These are phyloP conservation scores for Galeopterus variegatus DNA, from an alignment of 2,113 vertebrate genomes.

Conservation along the genomic window DNA sequence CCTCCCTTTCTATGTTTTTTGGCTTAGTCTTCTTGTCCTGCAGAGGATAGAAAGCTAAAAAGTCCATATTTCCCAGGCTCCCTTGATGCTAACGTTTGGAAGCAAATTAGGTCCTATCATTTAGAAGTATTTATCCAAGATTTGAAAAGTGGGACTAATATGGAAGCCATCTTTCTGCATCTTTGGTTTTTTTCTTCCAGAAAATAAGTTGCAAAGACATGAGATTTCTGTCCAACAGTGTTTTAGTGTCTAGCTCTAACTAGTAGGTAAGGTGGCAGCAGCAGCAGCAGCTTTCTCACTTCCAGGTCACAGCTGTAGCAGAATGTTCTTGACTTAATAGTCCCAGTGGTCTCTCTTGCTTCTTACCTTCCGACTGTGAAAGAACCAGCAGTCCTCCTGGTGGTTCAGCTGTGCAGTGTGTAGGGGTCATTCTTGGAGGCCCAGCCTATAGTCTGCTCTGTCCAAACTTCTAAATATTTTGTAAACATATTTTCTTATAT, in stretches of 20 bases:
- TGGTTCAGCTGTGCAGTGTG: background rate
- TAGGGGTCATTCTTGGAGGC: background rate
- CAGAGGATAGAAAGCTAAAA: background rate
- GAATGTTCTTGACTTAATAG: background rate
- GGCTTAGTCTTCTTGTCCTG: background rate
- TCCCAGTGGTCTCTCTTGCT: background rate
- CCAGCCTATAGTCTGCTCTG: background rate
- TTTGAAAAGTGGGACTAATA: background rate
- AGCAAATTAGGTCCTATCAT: background rate
- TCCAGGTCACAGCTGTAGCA: background rate
- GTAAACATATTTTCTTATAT: background rate
- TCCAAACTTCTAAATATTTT: constrained; percentile 32
- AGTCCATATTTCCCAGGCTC: background rate
- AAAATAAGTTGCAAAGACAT: background rate
- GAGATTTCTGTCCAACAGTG: background rate
- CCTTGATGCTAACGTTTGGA: background rate
- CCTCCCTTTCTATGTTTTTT: background rate
- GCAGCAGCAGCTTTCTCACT: background rate
- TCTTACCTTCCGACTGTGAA: background rate
- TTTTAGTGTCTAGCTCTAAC: accelerated
- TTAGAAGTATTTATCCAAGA: constrained; percentile 2
- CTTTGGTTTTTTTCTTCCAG: background rate
- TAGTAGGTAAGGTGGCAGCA: background rate
- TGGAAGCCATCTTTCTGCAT: background rate
- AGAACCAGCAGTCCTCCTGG: background rate